Conservation (phyloP, 2,888 invertebrate genomes). For the Linyphia triangularis region DNA sequence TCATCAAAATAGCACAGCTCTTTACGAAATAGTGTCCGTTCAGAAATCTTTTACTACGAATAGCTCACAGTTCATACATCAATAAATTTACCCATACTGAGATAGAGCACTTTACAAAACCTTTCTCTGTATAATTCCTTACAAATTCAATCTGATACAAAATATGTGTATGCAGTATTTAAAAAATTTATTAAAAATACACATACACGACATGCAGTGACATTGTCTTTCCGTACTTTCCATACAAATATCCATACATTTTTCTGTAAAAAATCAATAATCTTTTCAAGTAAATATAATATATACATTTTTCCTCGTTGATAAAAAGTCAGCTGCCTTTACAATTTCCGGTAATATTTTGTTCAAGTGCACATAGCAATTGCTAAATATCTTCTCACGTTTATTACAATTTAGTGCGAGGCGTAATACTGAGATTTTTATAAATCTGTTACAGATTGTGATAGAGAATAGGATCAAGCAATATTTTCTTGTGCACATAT, state of each 20-base stretch:
- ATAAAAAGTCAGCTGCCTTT: background rate
- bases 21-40: too few relatives aligned
- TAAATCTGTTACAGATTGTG: background rate
- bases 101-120: background rate
- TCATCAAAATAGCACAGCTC: too few relatives aligned
- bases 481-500: too few relatives aligned
- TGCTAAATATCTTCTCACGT: background rate
- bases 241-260: background rate
- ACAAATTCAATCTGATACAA: background rate
- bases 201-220: background rate
- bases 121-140: too few relatives aligned
- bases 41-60: background rate
- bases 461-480: too few relatives aligned
- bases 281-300: background rate
- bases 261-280: background rate
- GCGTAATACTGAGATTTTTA: background rate
- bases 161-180: background rate
- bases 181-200: too few relatives aligned
- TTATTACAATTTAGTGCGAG: background rate
- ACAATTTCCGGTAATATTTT: background rate
- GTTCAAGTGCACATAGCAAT: background rate
- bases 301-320: background rate
- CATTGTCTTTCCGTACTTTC: background rate
- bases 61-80: background rate
- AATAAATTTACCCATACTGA: background rate